Conservation (phyloP, 2,888 invertebrate species). For the Eupsilia transversa region DNA sequence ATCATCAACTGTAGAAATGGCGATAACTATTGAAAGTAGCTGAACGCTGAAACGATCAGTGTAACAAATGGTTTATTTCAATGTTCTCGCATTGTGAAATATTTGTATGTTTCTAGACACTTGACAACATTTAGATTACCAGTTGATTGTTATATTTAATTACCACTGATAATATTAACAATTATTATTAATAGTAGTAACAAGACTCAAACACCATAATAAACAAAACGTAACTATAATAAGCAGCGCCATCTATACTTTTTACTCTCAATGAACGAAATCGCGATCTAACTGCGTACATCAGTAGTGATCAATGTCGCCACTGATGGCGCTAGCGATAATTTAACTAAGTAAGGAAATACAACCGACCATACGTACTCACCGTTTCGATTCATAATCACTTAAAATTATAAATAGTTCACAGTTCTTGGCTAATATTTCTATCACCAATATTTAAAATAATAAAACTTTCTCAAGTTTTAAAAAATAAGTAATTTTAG, state of each 20-base stretch:
- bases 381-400: slow-evolving; percentile 83
- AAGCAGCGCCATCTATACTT: slow-evolving; percentile 73
- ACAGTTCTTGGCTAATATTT: slow-evolving; percentile 35
- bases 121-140: background rate
- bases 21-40: background rate
- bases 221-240: background rate
- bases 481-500: slow-evolving; percentile 58
- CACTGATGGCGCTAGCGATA: slow-evolving; percentile 70
- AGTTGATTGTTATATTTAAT: background rate
- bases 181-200: background rate
- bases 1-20: background rate
- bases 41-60: background rate
- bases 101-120: too few relatives aligned
- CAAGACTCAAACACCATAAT: background rate
- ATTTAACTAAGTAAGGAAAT: slow-evolving; percentile 61
- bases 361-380: slow-evolving; percentile 69
- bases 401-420: slow-evolving; percentile 52
- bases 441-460: slow-evolving; percentile 50
- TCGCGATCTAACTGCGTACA: background rate
- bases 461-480: slow-evolving; percentile 58
- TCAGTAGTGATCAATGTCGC: slow-evolving; percentile 37
- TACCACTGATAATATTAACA: too few relatives aligned
- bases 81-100: background rate
- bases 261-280: background rate
- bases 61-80: background rate